These are phyloP conservation scores for Scyliorhinus canicula DNA, from an alignment of 2,797 vertebrate species.

Conservation along the genomic window DNA sequence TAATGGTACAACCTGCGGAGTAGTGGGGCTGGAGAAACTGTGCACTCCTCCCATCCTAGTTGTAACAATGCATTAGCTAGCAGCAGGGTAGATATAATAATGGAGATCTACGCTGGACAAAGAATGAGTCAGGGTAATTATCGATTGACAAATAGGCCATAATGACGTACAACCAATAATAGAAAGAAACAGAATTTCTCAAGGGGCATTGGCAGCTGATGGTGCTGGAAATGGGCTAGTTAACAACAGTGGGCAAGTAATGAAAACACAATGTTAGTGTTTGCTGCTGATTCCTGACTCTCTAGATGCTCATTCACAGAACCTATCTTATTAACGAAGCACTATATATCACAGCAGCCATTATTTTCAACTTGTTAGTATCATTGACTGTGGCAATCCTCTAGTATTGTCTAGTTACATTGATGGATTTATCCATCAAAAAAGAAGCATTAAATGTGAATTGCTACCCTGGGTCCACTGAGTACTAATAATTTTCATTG, in stretches of 20 bases:
- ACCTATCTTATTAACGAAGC: neutral
- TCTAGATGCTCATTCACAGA: neutral
- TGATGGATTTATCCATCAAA: slow-evolving; percentile 10
- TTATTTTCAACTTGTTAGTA: neutral
- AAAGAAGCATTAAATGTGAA: neutral
- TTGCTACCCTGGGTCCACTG: neutral
- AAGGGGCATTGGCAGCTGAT: neutral
- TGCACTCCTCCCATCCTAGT: no score
- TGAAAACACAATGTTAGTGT: slow-evolving; percentile 4
- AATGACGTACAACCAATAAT: neutral
- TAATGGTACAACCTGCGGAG: no score
- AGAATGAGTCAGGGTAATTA: neutral
- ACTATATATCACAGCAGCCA: neutral
- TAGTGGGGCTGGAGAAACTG: no score
- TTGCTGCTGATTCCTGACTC: slow-evolving; percentile 10
- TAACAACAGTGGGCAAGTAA: neutral
- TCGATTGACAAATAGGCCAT: neutral
- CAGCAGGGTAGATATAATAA: neutral
- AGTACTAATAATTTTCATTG: neutral
- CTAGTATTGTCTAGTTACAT: neutral
- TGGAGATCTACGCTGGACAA: neutral
- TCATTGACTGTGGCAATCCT: neutral
- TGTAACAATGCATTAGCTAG: neutral
- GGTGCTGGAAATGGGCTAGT: neutral
- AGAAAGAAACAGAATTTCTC: neutral